Conservation (phyloP, 2,888 invertebrate species). For the Dioctria rufipes region DNA sequence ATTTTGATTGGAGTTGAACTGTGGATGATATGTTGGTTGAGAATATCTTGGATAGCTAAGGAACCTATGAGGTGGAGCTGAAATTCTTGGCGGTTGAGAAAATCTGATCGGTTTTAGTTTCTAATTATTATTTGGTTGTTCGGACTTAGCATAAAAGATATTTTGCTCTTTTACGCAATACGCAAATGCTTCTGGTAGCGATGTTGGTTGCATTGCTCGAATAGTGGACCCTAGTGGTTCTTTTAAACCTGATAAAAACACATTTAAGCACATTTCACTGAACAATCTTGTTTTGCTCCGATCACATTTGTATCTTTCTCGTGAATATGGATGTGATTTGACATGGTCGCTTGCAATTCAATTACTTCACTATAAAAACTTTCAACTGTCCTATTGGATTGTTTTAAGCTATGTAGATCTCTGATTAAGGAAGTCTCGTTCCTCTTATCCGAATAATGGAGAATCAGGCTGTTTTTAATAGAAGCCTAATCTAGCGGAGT, state of each 20-base stretch:
- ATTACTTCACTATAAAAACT: background rate
- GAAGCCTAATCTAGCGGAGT: no score
- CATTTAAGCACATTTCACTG: background rate
- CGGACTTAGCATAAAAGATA: conserved; percentile 28
- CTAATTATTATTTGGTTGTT: background rate
- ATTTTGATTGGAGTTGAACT: background rate
- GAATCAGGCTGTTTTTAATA: no score
- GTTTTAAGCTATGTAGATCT: no score
- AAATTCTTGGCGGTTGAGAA: no score
- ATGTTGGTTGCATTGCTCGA: conserved; percentile 27
- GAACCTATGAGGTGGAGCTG: no score
- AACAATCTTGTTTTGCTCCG: conserved; percentile 4
- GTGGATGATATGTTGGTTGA: background rate
- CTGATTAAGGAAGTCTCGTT: no score
- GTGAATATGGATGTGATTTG: conserved; percentile 32
- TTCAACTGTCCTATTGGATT: no score
- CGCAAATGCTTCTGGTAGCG: conserved; percentile 16
- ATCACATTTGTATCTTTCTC: conserved; percentile 47
- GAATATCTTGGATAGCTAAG: background rate
- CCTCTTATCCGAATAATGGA: background rate
- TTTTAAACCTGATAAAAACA: conserved; percentile 33
- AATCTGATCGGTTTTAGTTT: no score
- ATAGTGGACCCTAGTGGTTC: conserved; percentile 8
- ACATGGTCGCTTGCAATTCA: background rate
- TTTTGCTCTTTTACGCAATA: conserved; percentile 52